Percentiles rank a stretch among this genome's conserved stretches.
Conservation (phyloP, 2,113 vertebrate genomes). For the Laticauda laticaudata region DNA sequence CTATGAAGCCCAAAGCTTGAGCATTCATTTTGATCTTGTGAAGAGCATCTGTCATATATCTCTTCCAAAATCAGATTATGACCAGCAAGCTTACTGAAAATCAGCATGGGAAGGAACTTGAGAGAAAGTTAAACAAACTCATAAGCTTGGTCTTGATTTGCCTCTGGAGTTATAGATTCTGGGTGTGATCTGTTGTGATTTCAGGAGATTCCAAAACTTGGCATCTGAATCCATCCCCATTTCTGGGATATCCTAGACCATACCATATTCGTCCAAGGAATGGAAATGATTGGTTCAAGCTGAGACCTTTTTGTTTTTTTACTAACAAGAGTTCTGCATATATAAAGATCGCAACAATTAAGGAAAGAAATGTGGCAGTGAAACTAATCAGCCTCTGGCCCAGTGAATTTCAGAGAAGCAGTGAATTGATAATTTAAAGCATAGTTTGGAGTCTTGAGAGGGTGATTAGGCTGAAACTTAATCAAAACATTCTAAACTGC, state of each 20-base stretch:
- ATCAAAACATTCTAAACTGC: background rate
- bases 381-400: background rate
- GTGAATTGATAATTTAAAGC: background rate
- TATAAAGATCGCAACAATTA: background rate
- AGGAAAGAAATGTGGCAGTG: background rate
- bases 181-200: background rate
- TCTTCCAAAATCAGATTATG: background rate
- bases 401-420: background rate
- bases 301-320: background rate
- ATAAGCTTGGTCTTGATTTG: background rate
- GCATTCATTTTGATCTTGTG: background rate
- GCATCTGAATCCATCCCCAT: background rate
- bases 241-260: background rate
- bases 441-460: background rate
- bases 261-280: background rate
- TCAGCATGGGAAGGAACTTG: background rate
- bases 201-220: background rate
- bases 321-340: background rate
- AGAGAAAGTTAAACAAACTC: background rate
- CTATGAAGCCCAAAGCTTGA: background rate
- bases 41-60: background rate
- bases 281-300: background rate
- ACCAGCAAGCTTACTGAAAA: background rate
- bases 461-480: background rate
- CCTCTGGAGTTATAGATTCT: background rate